Conservation (phyloP, 2,797 vertebrate species). For the Coendou prehensilis region DNA sequence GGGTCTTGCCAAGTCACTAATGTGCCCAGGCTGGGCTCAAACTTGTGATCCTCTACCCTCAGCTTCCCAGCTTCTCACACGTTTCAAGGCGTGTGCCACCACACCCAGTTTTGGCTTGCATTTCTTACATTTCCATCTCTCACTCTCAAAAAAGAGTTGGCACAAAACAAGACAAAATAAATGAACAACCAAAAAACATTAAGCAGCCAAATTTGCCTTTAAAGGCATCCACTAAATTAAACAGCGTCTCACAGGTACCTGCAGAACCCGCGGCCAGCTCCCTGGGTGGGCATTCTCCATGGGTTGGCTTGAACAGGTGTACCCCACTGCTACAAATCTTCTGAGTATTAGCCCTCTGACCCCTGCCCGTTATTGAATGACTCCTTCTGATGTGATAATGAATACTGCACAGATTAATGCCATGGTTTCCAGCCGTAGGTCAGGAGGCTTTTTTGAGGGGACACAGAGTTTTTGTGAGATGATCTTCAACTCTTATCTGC, state of each 20-base stretch:
- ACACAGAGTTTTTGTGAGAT: background rate
- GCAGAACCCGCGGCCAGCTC: background rate
- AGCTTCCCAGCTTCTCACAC: background rate
- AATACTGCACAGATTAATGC: background rate
- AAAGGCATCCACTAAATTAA: background rate
- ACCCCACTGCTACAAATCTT: background rate
- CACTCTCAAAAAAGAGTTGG: background rate
- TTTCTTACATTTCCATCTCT: background rate
- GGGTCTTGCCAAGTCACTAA: background rate
- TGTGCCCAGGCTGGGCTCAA: background rate
- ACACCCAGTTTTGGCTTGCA: background rate
- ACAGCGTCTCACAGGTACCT: background rate
- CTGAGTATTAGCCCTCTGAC: fast-evolving
- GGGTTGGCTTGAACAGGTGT: background rate
- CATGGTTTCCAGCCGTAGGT: background rate
- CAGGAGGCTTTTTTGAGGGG: background rate
- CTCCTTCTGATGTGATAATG: background rate
- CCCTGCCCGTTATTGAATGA: background rate
- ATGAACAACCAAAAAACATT: background rate
- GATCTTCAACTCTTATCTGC: background rate
- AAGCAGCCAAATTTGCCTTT: background rate
- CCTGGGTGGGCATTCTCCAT: background rate
- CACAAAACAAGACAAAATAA: background rate
- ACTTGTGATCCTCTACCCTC: background rate
- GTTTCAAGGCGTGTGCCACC: background rate